Percentiles rank a stretch among this genome's conserved stretches.
These are phyloP conservation scores for Pygoscelis adeliae DNA, from an alignment of 2,113 vertebrate species.

Conservation along the genomic window DNA sequence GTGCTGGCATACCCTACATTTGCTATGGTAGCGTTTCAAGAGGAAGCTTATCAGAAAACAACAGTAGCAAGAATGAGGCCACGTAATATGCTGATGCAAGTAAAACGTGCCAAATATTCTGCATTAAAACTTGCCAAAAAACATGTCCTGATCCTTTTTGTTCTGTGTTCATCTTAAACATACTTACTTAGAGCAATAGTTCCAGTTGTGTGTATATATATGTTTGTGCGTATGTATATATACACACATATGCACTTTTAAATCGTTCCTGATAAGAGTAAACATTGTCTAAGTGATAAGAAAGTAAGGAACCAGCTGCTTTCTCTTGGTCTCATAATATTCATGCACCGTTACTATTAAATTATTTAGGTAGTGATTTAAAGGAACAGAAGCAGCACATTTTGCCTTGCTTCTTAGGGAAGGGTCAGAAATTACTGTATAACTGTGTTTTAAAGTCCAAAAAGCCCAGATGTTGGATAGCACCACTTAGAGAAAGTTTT, in stretches of 20 bases:
- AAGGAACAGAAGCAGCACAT: background rate
- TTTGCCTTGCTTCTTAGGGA: background rate
- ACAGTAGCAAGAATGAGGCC: background rate
- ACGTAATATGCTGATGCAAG: background rate
- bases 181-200: background rate
- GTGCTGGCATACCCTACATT: background rate
- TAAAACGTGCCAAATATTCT: background rate
- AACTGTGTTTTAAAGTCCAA: background rate
- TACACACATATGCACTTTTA: background rate
- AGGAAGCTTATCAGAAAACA: background rate
- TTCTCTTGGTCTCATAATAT: background rate
- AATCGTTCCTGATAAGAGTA: background rate
- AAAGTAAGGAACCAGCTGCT: background rate
- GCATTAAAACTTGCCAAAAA: background rate
- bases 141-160: background rate
- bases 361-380: background rate
- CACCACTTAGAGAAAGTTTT: background rate
- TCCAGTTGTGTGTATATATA: background rate
- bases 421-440: background rate
- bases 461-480: background rate
- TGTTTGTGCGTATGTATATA: background rate
- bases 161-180: background rate
- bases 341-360: background rate
- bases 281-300: background rate
- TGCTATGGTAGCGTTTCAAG: background rate